Evolutionary conservation across 2,113 vertebrate species (phyloP), one percentile per base, ranked within the genome.

Genomic region (Tautogolabrus adspersus): DNA sequence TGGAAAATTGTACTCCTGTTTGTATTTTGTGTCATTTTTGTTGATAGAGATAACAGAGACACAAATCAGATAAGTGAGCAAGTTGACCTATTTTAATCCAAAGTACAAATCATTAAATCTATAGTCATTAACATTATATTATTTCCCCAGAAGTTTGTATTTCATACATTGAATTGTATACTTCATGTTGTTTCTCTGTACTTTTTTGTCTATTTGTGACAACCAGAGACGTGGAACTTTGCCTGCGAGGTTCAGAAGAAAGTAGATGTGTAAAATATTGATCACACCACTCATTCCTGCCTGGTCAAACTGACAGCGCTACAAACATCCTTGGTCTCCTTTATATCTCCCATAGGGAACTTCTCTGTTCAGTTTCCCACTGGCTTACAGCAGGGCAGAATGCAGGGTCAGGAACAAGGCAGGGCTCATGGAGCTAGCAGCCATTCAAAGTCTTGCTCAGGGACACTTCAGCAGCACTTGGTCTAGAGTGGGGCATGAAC

Each of bases 261-360:
- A 82, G 60, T 38, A 54, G 30, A 12, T 2, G 37, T 83, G 75
- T 84, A 44, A 90, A 87, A 84, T 87, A 91, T 90, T 86, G 82
- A 88, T 91, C 57, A 63, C 66, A 69, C 37, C 51, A 16, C 68
- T 86, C 69, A 73, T 70, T 79, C 73, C 63, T 63, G 63, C 67
- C 66, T 72, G 80, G 78, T 89, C 84, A 80, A 60, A 54, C 72
- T 40, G 67, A 79, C 81, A 85, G 72, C 8, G 51, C 47, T 82
- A 69, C 77, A 79, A 72, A 66, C 59, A 52, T 66, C 64, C 65
- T 63, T 19, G 1, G 19, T 40, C 71, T 85, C 79, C 71, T 56
- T 21, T 69, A 2, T 61, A 7, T 57, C 54, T 78, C 66, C 61
- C 63, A 38, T 10, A 49, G 77, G 67, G 74, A 84, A 44, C 26